Conservation (phyloP, 2,113 vertebrate species). For the Osmerus eperlanus region DNA sequence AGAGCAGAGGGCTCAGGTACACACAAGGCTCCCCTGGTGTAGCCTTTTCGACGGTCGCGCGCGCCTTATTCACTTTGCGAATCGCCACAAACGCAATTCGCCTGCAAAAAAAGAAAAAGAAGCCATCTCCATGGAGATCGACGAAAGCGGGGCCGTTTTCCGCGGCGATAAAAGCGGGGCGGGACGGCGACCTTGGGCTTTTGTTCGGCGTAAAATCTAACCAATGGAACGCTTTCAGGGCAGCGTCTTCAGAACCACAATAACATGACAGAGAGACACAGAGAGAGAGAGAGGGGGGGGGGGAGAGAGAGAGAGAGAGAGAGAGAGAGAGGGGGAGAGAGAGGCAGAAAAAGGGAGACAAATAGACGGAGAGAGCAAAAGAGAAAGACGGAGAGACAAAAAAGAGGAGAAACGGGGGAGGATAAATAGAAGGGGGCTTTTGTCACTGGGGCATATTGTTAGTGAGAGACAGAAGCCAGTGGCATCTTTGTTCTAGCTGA, state of each 20-base stretch:
- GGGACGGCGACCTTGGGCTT: background rate
- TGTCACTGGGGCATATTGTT: background rate
- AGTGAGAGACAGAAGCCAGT: background rate
- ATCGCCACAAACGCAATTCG: background rate
- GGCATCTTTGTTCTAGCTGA: background rate
- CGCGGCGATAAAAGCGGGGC: background rate
- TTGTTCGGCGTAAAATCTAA: constrained; percentile 2
- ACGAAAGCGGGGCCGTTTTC: background rate
- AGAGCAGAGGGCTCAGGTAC: too few species aligned
- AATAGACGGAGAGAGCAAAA: too few species aligned
- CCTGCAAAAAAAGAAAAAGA: too few species aligned
- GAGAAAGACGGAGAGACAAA: background rate
- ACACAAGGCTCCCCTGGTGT: background rate
- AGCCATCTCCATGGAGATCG: background rate
- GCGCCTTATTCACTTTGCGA: background rate
- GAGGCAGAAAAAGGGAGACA: background rate
- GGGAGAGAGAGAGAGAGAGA: too few species aligned
- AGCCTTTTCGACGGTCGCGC: too few species aligned
- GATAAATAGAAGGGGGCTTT: background rate
- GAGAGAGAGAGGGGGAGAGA: background rate
- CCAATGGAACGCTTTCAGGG: background rate
- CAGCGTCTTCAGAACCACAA: background rate
- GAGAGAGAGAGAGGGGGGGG: background rate
- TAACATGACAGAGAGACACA: constrained; percentile 1
- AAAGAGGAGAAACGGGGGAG: background rate